Evolutionary conservation across 1,140 invertebrate genomes (phyloP).

Genomic region (Antheraea mylitta): DNA sequence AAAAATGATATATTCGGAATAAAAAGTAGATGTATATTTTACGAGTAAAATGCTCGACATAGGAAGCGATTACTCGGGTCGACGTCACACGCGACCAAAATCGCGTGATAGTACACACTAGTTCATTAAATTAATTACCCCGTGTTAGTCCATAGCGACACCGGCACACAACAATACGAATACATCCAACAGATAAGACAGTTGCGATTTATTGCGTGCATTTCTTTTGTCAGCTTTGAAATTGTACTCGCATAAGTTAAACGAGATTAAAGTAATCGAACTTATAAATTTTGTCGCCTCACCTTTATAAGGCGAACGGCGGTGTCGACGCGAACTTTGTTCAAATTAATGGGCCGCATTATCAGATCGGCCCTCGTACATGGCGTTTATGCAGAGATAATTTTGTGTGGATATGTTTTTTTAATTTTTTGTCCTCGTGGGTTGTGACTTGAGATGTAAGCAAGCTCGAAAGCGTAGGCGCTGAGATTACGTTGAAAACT

Average conservation of each 20-base stretch:
- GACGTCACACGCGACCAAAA: conserved; percentile 47
- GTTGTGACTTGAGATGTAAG: conserved; percentile 33
- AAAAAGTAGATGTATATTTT: conserved; percentile 31
- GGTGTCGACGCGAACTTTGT: conserved; percentile 76
- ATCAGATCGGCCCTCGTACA: conserved; percentile 74
- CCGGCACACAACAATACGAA: conserved; percentile 69
- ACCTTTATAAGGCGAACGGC: conserved; percentile 72
- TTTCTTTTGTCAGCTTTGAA: conserved; percentile 79
- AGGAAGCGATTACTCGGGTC: conserved; percentile 25
- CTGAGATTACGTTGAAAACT: conserved; percentile 30
- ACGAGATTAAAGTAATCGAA: conserved; percentile 79
- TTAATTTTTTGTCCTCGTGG: conserved; percentile 50
- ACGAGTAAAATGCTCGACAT: conserved; percentile 29
- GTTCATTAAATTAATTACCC: conserved; percentile 76
- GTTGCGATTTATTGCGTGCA: conserved; percentile 74
- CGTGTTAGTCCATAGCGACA: conserved; percentile 59
- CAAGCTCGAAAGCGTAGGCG: conserved; percentile 42
- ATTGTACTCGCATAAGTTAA: conserved; percentile 78
- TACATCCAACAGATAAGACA: conserved; percentile 71
- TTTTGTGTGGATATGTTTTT: conserved; percentile 64
- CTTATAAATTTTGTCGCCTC: conserved; percentile 79
- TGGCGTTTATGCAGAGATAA: conserved; percentile 77
- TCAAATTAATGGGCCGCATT: conserved; percentile 76
- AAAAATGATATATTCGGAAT: conserved; percentile 22
- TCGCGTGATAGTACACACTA: conserved; percentile 50